Evolutionary conservation across 2,113 vertebrate genomes (phyloP), one percentile per base, ranked within the genome.

Genomic region (Puma concolor): DNA sequence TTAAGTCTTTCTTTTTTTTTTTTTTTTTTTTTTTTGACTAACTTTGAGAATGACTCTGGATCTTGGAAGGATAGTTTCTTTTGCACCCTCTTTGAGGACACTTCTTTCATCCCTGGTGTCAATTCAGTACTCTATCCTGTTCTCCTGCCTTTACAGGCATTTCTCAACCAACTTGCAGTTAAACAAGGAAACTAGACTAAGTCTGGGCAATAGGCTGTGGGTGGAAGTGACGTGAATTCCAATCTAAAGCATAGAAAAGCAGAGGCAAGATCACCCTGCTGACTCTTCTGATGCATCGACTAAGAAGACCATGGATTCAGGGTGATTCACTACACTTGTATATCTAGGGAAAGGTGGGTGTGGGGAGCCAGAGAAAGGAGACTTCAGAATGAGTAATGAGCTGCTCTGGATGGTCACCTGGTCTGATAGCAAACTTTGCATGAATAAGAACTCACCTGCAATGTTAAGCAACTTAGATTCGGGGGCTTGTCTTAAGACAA

Each of bases 331-430:
- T 31, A 15, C 4, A 21, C 29, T 21, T 41, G 4, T 10, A 4
- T 48, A 1, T 23, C n/a, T 4, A 31, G 15, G 44, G 50, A 48
- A 12, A 33, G 14, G 72, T 7, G 11, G 7, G 2, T 0, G 0
- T 10, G 6, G 4, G 7, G 7, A 5, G 11, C 0, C 69, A 21
- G 48, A 84, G 54, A 60, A 13, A 33, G 12, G 10, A 69, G 11
- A 17, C n/a, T 19, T 33, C 0, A 9, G 41, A 9, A 36, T 4
- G 54, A 76, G 38, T 25, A 25, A 79, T 25, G 10, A 50, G n/a
- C 27, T 66, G 44, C 41, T 79, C 52, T 12, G 50, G 13, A 66
- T 50, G 86, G 52, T 77, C 31, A 31, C 48, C 27, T 60, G 12
- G 27, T 67, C 38, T n/a, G 9, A 27, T 8, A 60, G 15, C 16